Base-by-base conservation (phyloP, 2,113 vertebrate species). In the Otus sunia region DNA sequence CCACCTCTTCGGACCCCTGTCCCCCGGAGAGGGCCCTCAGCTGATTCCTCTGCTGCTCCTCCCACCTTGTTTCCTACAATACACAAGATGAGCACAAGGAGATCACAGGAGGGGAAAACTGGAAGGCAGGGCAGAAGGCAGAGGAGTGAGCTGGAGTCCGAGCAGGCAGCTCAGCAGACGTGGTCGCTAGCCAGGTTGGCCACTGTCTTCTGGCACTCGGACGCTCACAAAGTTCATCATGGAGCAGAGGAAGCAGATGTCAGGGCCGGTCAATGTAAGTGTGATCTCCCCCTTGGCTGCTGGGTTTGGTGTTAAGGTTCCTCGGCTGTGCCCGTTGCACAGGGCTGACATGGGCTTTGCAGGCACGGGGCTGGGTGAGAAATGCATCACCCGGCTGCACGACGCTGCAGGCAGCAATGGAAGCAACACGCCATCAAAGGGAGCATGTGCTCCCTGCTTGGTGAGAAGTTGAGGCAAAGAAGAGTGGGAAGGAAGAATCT, bases 161-260 rank as follows among this genome's bases (percentile, higher is more conserved):
- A 71, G 59, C 71, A 82, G 74, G 26, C 45, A 15, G 25, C 30
- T 69, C 53, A 76, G 87, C 34, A 89, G 76, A 41, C 0, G 0
- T 14, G 16, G 41, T 64, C 49, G 3, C 63, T 41, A 60, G 37
- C 41, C 47, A 37, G 20, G 29, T 32, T 82, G 77, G 56, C 23
- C 37, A 2, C 74, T 66, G 13, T 6, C 53, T 77, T 69, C 45
- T 76, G 67, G 49, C 11, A 25, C 18, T 25, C 34, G 73, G 68
- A 37, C 0, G 0, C 20, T 53, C 17, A 10, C 45, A 47, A 5
- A 63, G 58, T 36, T 85, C 63, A 39, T 47, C 74, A 10, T 0
- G 0, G 60, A 73, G 68, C 52, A 67, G 36, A 80, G 53, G 19
- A 16, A 5, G 3, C 39, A 89, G 67, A n/a, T 32, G 34, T 25